phyloP scores from a whole-genome alignment of 2,113 vertebrate genomes.

The Ia io region DNA sequence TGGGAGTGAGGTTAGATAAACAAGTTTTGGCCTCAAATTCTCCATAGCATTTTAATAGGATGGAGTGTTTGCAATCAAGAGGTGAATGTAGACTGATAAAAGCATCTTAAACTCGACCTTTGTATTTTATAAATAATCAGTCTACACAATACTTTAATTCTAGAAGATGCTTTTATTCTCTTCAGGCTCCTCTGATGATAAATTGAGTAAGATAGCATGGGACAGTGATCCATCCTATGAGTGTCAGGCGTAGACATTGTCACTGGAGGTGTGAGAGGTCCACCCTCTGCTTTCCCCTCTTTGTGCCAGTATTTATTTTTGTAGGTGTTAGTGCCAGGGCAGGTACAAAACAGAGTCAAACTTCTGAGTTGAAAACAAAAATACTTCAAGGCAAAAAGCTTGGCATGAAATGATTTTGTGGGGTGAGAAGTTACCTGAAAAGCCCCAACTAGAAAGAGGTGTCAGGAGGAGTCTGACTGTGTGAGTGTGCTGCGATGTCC shows the following conservation, averaged over 20 bases:
- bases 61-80: neutral
- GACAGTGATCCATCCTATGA: fast-evolving
- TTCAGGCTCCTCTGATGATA: neutral
- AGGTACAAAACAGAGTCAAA: fast-evolving
- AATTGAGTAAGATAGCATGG: neutral
- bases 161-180: neutral
- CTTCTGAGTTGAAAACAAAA: neutral
- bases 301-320: no score
- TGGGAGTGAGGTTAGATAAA: neutral
- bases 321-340: no score
- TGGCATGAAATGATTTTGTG: neutral
- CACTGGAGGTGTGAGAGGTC: fast-evolving
- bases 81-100: neutral
- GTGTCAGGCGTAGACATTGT: fast-evolving
- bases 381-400: neutral
- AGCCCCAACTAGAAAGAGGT: neutral
- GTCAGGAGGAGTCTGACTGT: neutral
- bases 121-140: neutral
- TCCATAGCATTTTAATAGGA: neutral
- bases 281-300: neutral
- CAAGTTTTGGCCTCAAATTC: neutral
- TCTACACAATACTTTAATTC: neutral
- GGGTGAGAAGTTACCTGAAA: neutral
- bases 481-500: no score
- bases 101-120: neutral